Conservation (phyloP, 2,113 vertebrate species). For the Periophthalmodon schlosseri region DNA sequence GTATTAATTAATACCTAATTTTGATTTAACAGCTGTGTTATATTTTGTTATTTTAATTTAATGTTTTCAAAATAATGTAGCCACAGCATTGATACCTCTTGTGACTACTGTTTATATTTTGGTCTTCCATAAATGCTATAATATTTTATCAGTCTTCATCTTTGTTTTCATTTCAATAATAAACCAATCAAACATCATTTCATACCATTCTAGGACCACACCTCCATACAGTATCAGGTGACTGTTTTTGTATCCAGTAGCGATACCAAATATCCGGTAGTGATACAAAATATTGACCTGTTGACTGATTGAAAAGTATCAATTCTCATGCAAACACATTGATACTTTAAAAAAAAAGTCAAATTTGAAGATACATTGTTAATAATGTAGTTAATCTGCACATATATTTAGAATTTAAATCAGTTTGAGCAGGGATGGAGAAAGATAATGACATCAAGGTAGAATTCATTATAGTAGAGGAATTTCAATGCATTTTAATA, state of each 20-base stretch:
- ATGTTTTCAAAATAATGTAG: conserved; percentile 18
- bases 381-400: background rate
- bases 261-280: too few relatives aligned
- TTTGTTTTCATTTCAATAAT: conserved; percentile 8
- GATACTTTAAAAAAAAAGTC: too few relatives aligned
- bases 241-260: too few relatives aligned
- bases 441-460: too few relatives aligned
- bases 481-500: too few relatives aligned
- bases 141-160: conserved; percentile 15
- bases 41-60: conserved; percentile 4
- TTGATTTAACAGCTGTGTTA: conserved; percentile 30
- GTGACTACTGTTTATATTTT: conserved; percentile 55
- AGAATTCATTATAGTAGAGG: too few relatives aligned
- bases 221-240: too few relatives aligned
- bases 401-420: background rate
- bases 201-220: too few relatives aligned
- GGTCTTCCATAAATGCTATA: conserved; percentile 60
- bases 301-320: too few relatives aligned
- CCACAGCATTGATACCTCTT: conserved; percentile 28
- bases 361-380: background rate
- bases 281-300: too few relatives aligned
- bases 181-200: background rate
- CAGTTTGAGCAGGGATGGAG: background rate
- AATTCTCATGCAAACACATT: too few relatives aligned
- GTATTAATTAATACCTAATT: background rate